Base-by-base conservation (phyloP, 2,113 vertebrate genomes). In the Mesoclemmys tuberculata region DNA sequence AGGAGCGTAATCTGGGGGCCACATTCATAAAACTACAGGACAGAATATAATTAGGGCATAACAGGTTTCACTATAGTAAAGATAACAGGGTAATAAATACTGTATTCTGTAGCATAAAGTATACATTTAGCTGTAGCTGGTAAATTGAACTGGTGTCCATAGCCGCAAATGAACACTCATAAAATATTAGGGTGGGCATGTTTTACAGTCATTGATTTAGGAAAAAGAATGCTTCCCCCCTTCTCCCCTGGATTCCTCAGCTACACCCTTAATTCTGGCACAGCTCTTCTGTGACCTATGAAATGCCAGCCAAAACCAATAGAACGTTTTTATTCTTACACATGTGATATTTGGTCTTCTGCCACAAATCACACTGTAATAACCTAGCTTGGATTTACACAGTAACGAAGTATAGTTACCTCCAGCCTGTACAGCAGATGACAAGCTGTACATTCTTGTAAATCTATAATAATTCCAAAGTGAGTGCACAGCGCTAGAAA, bases 71-170 rank as follows among this genome's bases (percentile, higher is more conserved):
- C 16, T 38, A 80, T 31, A 24, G 80, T 54, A 79, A 87, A 55
- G 79, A 84, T 54, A 85, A 84, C 52, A 21, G 26, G 79, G 90
- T 86, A 84, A 41, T 83, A 88, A 90, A n/a, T 51, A 79, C 16
- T 46, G 31, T n/a, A n/a, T n/a, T 68, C 61, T 68, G 35, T n/a
- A 68, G 61, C 61, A 68, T 6, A 19, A 78, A 55, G 18, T 49
- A 21, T 0, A 0, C 74, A 14, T 52, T 87, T 92, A 48, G 75
- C 3, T 58, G 21, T 35, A 51, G 52, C 0, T 5, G 11, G 38
- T 19, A 88, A 93, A 94, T 84, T 71, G 84, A 93, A 71, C 44
- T 38, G 16, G 0, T 77, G 13, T 0, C 87, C 8, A 35, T 44
- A 31, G 31, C 49, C 55, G 24, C 81, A 55, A 84, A 87, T 82